Conservation (phyloP, 23 tunicate genomes). For the Clavelina lepadiformis region DNA sequence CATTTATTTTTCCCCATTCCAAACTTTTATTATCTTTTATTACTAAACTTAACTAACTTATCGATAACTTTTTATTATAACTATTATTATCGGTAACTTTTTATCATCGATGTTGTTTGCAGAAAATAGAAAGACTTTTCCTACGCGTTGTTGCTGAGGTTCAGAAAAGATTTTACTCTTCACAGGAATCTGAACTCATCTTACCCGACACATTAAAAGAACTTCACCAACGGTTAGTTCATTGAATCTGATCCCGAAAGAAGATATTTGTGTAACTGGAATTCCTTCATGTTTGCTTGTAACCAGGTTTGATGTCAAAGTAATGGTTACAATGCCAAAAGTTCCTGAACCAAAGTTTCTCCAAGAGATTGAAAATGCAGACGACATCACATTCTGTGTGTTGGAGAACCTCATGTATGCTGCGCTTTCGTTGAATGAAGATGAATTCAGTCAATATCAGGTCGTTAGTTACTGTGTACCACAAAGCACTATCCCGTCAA, state of each 20-base stretch:
- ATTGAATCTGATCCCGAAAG: no score
- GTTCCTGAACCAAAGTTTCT: not conserved
- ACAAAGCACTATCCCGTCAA: no score
- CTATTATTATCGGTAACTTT: no score
- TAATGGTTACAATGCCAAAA: not conserved
- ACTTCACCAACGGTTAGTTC: slow-evolving; percentile 2
- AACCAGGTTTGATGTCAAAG: slow-evolving; percentile 6
- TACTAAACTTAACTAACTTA: no score
- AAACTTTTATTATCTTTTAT: no score
- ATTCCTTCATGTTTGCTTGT: no score
- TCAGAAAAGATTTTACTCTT: not conserved
- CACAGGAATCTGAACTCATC: not conserved
- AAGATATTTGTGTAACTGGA: no score
- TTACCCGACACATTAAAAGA: slow-evolving; percentile 14
- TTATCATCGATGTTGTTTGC: not conserved
- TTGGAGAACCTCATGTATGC: slow-evolving; percentile 47
- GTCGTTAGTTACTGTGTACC: no score
- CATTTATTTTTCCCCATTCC: no score
- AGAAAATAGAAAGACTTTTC: not conserved
- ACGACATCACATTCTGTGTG: slow-evolving; percentile 19
- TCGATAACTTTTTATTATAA: no score
- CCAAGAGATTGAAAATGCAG: not conserved
- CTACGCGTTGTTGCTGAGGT: not conserved
- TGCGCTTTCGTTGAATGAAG: slow-evolving; percentile 35
- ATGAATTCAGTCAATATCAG: slow-evolving; percentile 62